These are phyloP conservation scores for Callochromis pleurospilus DNA, from an alignment of 2,113 vertebrate genomes.

Conservation along the genomic window DNA sequence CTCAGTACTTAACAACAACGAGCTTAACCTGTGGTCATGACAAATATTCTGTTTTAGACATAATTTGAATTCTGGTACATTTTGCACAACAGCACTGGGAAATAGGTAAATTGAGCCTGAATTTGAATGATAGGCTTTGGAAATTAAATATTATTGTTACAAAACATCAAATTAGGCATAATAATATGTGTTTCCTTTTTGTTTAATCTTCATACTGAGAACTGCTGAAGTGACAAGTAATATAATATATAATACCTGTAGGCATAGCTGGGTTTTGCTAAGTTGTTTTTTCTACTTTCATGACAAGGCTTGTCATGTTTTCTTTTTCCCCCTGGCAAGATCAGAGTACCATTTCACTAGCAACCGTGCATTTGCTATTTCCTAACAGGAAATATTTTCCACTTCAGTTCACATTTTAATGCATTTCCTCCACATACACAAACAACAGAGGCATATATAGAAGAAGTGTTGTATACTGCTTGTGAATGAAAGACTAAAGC, in stretches of 20 bases:
- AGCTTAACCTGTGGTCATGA: not conserved
- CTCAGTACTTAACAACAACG: not conserved
- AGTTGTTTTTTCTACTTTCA: not conserved
- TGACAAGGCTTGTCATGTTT: not conserved
- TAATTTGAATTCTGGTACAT: not conserved
- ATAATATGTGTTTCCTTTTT: not conserved
- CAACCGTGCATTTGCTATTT: not conserved
- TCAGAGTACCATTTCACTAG: not conserved
- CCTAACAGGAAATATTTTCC: not conserved
- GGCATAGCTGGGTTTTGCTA: not conserved
- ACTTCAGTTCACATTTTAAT: not conserved
- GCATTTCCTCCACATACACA: not conserved
- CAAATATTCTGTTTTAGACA: not conserved
- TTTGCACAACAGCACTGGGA: not conserved
- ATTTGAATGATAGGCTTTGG: not conserved
- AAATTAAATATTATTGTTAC: not conserved
- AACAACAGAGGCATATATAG: not conserved
- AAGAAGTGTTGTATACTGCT: not conserved
- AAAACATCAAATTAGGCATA: not conserved
- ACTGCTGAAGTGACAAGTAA: not conserved
- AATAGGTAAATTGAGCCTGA: not conserved
- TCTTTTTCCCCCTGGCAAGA: not conserved
- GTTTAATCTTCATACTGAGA: not conserved
- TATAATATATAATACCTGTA: not conserved
- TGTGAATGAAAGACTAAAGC: not conserved